Evolutionary conservation across 2,113 vertebrate genomes (phyloP).

Genomic region (Eurypyga helias): DNA sequence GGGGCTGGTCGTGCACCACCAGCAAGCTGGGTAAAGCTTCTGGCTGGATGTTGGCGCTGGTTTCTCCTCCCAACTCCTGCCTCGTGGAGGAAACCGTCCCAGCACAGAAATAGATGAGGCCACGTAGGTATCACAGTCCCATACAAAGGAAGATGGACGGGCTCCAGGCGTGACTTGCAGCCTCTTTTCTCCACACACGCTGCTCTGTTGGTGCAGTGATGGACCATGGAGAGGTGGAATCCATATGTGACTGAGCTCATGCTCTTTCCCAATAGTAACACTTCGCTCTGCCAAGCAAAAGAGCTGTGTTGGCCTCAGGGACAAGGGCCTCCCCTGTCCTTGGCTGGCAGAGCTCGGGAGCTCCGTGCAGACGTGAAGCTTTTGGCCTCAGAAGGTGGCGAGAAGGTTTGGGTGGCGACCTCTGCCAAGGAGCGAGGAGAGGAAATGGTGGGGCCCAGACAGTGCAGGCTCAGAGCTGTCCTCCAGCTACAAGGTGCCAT

Average conservation of each 20-base stretch:
- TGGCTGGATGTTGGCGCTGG: not conserved
- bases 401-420: conserved; percentile 22
- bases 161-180: conserved; percentile 8
- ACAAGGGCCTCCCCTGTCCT: conserved; percentile 65
- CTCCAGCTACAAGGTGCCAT: conserved; percentile 45
- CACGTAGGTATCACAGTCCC: not conserved
- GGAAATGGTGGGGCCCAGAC: conserved; percentile 19
- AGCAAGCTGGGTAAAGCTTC: not conserved
- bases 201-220: conserved; percentile 49
- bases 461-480: conserved; percentile 17
- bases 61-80: not conserved
- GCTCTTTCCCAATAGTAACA: conserved; percentile 61
- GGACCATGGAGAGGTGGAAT: conserved; percentile 49
- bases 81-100: not conserved
- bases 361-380: conserved; percentile 4
- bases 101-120: not conserved
- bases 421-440: conserved; percentile 25
- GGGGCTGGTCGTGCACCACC: fast-evolving
- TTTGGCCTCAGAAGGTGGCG: conserved; percentile 40
- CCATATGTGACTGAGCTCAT: conserved; percentile 54
- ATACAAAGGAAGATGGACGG: not conserved
- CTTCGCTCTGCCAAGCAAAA: conserved; percentile 41
- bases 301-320: conserved; percentile 50
- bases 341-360: conserved; percentile 28
- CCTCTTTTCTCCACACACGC: conserved; percentile 2